Conservation (phyloP, 2,797 vertebrate genomes). For the Coilia nasus region DNA sequence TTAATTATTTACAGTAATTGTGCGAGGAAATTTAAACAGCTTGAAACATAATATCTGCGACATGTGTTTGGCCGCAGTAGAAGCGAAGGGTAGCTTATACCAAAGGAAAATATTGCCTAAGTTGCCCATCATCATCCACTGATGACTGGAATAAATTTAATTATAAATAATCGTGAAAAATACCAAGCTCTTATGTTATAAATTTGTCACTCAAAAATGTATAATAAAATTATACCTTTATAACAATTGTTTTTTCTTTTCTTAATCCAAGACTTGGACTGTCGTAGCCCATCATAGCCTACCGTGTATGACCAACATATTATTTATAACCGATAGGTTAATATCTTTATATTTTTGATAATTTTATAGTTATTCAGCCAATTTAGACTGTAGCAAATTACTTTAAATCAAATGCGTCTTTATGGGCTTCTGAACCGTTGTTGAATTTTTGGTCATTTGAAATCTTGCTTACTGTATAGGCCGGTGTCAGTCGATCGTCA, state of each 20-base stretch:
- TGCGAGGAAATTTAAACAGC: conserved; percentile 87
- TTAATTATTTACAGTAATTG: conserved; percentile 95
- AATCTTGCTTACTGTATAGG: neutral
- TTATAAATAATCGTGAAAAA: neutral
- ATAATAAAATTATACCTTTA: too few relatives aligned
- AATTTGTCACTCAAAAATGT: too few relatives aligned
- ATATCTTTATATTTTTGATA: neutral
- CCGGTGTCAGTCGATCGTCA: neutral
- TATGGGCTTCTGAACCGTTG: too few relatives aligned
- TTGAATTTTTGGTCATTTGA: neutral
- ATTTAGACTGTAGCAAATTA: neutral
- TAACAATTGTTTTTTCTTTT: too few relatives aligned
- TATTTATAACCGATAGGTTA: too few relatives aligned
- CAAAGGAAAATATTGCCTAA: conserved; percentile 60
- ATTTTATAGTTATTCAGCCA: neutral
- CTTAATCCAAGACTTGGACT: too few relatives aligned
- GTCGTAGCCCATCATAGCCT: too few relatives aligned
- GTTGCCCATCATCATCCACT: conserved; percentile 31
- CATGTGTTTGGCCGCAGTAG: conserved; percentile 77
- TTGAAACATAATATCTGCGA: conserved; percentile 85
- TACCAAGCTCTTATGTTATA: neutral
- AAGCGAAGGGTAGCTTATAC: conserved; percentile 48
- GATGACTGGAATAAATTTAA: conserved; percentile 27
- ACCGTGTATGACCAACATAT: too few relatives aligned
- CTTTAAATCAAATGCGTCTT: neutral